phyloP scores from a whole-genome alignment of 2,797 vertebrate genomes.

The Amniataba percoides region DNA sequence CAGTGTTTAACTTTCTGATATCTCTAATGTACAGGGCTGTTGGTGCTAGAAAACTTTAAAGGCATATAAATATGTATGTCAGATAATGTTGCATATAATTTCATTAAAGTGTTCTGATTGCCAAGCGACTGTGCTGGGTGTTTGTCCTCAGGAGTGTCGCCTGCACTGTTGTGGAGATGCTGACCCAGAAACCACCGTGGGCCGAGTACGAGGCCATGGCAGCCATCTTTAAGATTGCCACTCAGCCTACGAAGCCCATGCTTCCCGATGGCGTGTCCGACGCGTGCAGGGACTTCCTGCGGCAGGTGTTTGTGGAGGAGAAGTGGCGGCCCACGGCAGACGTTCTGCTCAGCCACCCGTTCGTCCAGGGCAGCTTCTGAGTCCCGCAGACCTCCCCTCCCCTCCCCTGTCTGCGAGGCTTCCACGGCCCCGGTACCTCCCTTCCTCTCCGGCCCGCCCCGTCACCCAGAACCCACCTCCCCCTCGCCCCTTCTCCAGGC shows the following conservation, averaged over 20 bases:
- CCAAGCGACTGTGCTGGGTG: constrained; percentile 3
- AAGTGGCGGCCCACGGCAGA: constrained; percentile 93
- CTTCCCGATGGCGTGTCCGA: constrained; percentile 90
- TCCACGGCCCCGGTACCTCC: constrained; percentile 36
- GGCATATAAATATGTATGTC: too few relatives aligned
- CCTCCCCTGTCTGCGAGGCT: constrained; percentile 52
- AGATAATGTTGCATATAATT: too few relatives aligned
- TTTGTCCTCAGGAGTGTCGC: constrained; percentile 89
- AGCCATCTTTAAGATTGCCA: constrained; percentile 95
- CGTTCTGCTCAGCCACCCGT: constrained; percentile 89
- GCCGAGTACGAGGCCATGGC: constrained; percentile 96
- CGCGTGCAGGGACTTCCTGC: constrained; percentile 90
- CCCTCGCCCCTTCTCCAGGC: constrained; percentile 33
- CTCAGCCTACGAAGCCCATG: constrained; percentile 92
- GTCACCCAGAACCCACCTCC: constrained; percentile 40
- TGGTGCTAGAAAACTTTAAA: not conserved
- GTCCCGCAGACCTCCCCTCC: constrained; percentile 29
- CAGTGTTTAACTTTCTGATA: not conserved
- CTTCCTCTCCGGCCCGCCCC: constrained; percentile 67
- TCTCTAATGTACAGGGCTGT: not conserved
- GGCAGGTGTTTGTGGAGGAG: constrained; percentile 93
- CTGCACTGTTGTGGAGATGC: constrained; percentile 95
- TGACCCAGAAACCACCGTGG: constrained; percentile 95
- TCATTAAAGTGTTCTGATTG: not conserved
- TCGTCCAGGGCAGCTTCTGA: constrained; percentile 90